These are phyloP conservation scores for Mastomys natalensis DNA, from an alignment of 2,113 vertebrate genomes.

Conservation along the genomic window DNA sequence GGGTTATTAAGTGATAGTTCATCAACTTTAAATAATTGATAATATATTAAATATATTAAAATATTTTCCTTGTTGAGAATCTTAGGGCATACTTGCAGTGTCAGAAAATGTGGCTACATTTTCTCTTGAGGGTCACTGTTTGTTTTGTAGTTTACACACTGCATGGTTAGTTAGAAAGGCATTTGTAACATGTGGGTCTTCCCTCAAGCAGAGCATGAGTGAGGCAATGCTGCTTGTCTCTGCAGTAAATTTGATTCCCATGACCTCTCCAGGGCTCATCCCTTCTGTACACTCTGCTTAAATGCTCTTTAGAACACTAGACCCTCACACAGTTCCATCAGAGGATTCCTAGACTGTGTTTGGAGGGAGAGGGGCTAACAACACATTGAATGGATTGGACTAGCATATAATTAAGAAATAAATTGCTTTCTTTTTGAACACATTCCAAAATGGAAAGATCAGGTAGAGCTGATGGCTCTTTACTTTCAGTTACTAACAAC, in stretches of 20 bases:
- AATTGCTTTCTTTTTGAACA: not conserved
- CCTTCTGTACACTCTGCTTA: not conserved
- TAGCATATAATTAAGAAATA: constrained; percentile 36
- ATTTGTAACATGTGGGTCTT: constrained; percentile 1
- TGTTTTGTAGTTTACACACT: constrained; percentile 23
- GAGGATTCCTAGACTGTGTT: not conserved
- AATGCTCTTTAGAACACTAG: not conserved
- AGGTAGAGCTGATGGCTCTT: not conserved
- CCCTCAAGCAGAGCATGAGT: not conserved
- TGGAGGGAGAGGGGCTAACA: not conserved
- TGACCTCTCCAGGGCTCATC: not conserved
- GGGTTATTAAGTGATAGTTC: not conserved
- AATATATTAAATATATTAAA: constrained; percentile 9
- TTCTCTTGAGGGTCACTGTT: not conserved
- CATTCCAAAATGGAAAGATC: not conserved
- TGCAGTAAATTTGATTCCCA: constrained; percentile 30
- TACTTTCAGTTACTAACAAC: not conserved
- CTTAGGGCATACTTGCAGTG: not conserved
- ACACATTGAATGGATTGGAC: not conserved
- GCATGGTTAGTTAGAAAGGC: not conserved
- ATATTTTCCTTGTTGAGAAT: constrained; percentile 45
- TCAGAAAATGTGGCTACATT: not conserved
- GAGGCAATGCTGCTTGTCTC: not conserved
- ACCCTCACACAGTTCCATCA: not conserved
- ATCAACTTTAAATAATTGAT: constrained; percentile 47